Evolutionary conservation across 2,797 vertebrate genomes (phyloP), one percentile per base, ranked within the genome.

Genomic region (Lepilemur septentrionalis): DNA sequence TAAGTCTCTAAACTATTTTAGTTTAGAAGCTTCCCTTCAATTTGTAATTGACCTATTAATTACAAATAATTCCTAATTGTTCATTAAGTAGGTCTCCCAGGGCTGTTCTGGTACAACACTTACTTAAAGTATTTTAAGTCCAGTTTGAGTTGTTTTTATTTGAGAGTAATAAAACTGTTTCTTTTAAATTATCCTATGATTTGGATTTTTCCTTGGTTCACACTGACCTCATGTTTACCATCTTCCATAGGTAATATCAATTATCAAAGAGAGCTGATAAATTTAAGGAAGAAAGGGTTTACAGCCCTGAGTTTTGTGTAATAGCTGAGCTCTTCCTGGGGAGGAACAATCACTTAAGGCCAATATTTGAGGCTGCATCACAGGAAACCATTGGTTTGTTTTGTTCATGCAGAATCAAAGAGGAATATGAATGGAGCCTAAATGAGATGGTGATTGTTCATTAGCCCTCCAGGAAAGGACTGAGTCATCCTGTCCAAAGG

Each of bases 401-500:
- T 96, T 80, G 67, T 92, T 63, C 63, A 78, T 59, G 61, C 59
- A 88, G 91, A 95, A 95, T 91, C 82, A 94, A 79, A 86, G 43
- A 96, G n/a, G 78, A 94, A 30, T 94, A 43, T 96, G 91, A 97
- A 95, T 94, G 73, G 25, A 67, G 38, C 52, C 79, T 95, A 89
- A 96, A 96, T 89, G 79, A 96, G 73, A 85, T 92, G 96, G 70
- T 76, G 59, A 94, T 94, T 97, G 81, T 90, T 84, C 55, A 88
- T 90, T 96, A 95, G 73, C n/a, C 69, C 82, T 94, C 70, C 35
- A 76, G 82, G 75, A 94, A 96, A 96, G 70, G 61, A 95, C 76
- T 96, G 92, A 97, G 43, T 94, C 92, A 94, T 78, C 91, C 91
- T 92, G 67, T 93, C 88, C 78, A 95, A 92, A 93, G 67, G 78